Evolutionary conservation across 2,797 vertebrate species (phyloP).

Genomic region (Rhadinocentrus ornatus): DNA sequence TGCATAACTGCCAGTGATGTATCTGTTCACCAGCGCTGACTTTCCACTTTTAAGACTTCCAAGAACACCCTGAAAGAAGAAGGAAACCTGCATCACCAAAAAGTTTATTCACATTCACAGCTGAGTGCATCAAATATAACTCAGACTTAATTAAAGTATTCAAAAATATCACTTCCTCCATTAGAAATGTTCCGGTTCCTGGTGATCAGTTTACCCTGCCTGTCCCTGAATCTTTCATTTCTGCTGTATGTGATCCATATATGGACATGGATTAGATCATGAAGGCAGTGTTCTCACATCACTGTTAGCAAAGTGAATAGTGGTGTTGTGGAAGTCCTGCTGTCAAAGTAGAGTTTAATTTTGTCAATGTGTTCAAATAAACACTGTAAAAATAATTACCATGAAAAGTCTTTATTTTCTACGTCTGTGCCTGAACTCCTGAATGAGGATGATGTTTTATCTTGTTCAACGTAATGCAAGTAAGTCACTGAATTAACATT

Average conservation of each 20-base stretch:
- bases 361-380: too few species aligned
- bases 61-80: slow-evolving; percentile 87
- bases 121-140: neutral
- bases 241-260: neutral
- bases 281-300: neutral
- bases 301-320: neutral
- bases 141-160: slow-evolving; percentile 5
- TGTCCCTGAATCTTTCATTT: neutral
- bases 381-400: too few species aligned
- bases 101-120: slow-evolving; percentile 2
- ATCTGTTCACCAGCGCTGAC: slow-evolving; percentile 93
- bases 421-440: too few species aligned
- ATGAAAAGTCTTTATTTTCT: too few species aligned
- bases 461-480: too few species aligned
- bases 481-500: too few species aligned
- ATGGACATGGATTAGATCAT: accelerated
- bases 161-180: slow-evolving; percentile 18
- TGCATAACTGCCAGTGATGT: slow-evolving; percentile 93
- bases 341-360: too few species aligned
- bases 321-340: too few species aligned
- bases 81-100: slow-evolving; percentile 11
- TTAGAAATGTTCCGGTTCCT: neutral
- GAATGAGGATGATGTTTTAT: too few species aligned
- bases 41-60: slow-evolving; percentile 92
- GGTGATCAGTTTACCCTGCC: neutral